Evolutionary conservation across 2,888 invertebrate genomes (phyloP).

Genomic region (Epistrophella euchroma): DNA sequence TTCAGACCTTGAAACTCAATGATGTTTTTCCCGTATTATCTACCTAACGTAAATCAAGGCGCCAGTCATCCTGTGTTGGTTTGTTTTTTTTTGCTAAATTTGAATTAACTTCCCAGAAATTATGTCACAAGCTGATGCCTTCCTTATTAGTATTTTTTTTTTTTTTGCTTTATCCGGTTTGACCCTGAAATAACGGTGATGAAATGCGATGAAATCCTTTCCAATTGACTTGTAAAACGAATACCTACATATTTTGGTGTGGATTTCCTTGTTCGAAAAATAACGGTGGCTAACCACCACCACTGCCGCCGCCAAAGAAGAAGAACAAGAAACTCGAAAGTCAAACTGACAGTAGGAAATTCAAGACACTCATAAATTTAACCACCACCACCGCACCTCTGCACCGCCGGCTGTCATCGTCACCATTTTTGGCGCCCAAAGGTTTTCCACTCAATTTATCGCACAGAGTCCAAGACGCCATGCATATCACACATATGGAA

Average conservation of each 20-base stretch:
- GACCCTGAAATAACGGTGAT: slow-evolving; percentile 47
- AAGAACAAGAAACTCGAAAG: slow-evolving; percentile 3
- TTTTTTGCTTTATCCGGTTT: slow-evolving; percentile 21
- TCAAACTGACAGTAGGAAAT: slow-evolving; percentile 45
- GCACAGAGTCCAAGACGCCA: slow-evolving; percentile 37
- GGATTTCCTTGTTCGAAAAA: slow-evolving; percentile 60
- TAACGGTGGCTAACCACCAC: slow-evolving; percentile 62
- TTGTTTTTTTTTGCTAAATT: not conserved
- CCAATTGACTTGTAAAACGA: slow-evolving; percentile 17
- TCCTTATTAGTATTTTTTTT: not conserved
- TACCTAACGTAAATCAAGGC: not conserved
- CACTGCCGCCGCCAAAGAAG: not conserved
- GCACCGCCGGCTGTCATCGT: not conserved
- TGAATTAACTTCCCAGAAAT: slow-evolving; percentile 44
- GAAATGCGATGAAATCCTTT: too few species aligned
- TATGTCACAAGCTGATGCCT: slow-evolving; percentile 29
- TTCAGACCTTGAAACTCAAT: too few species aligned
- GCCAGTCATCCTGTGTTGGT: slow-evolving; percentile 22
- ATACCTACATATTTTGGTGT: slow-evolving; percentile 37
- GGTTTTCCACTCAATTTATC: slow-evolving; percentile 75
- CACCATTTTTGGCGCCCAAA: slow-evolving; percentile 69
- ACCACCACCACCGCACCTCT: not conserved
- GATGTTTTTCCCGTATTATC: too few species aligned
- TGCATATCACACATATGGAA: slow-evolving; percentile 25
- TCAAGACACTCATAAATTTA: slow-evolving; percentile 48